These are phyloP conservation scores for Heteropelma amictum DNA, from an alignment of 2,888 invertebrate genomes.

Conservation along the genomic window DNA sequence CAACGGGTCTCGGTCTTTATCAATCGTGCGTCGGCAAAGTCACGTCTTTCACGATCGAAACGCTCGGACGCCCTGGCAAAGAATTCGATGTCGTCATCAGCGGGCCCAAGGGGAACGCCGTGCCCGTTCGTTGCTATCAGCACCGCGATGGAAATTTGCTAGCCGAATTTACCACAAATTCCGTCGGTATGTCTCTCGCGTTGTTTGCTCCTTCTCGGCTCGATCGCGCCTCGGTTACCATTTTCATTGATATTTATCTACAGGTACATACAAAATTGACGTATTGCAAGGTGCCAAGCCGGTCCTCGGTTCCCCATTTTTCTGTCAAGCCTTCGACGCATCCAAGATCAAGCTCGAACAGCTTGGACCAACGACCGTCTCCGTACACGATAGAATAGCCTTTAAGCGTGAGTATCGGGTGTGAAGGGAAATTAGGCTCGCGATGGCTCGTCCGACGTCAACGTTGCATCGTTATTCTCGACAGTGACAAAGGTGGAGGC, in stretches of 20 bases:
- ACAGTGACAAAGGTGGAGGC: constrained; percentile 89
- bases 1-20: constrained; percentile 90
- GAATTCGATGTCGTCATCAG: constrained; percentile 95
- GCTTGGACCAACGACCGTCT: constrained; percentile 86
- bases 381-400: constrained; percentile 89
- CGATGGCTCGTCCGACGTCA: too few species aligned
- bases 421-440: too few species aligned
- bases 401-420: constrained; percentile 89
- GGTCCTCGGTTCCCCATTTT: constrained; percentile 95
- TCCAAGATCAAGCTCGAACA: constrained; percentile 89
- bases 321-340: constrained; percentile 94
- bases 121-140: constrained; percentile 95
- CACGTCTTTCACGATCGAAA: constrained; percentile 93
- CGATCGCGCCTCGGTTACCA: too few species aligned
- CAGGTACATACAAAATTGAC: constrained; percentile 82
- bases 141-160: constrained; percentile 96
- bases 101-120: constrained; percentile 87
- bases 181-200: too few species aligned
- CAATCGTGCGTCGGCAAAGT: constrained; percentile 90
- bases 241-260: not conserved
- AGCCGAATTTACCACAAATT: constrained; percentile 94
- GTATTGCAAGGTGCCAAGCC: constrained; percentile 94
- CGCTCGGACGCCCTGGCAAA: constrained; percentile 89
- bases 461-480: constrained; percentile 54
- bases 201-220: not conserved